phyloP scores from a whole-genome alignment of 2,113 vertebrate genomes.

The Tringa solitaria region DNA sequence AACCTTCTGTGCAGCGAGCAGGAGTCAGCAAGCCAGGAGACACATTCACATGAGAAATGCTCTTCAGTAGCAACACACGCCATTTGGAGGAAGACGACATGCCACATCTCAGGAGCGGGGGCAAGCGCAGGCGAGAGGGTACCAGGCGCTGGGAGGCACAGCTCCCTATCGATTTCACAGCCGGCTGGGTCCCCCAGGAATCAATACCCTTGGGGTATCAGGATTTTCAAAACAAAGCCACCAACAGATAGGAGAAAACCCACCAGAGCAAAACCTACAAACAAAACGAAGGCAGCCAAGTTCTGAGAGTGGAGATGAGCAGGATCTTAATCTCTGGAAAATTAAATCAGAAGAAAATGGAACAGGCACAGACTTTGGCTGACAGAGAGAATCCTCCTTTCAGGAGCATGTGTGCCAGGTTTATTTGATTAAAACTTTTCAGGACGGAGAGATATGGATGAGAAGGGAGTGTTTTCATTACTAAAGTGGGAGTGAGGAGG shows the following conservation, averaged over 20 bases:
- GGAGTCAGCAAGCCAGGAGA: not conserved
- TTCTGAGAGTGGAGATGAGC: conserved; percentile 50
- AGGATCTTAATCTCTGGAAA: conserved; percentile 75
- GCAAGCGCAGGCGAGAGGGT: not conserved
- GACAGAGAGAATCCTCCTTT: not conserved
- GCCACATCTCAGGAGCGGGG: not conserved
- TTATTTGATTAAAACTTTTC: conserved; percentile 51
- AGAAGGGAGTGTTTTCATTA: conserved; percentile 5
- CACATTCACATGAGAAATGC: not conserved
- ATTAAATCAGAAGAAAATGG: conserved; percentile 76
- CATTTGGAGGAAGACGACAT: not conserved
- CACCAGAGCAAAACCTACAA: conserved; percentile 30
- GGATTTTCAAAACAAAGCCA: not conserved
- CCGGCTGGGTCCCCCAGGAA: not conserved
- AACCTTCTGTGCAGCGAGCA: not conserved
- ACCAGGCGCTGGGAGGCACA: not conserved
- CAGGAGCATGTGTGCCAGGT: not conserved
- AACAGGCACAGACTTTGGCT: conserved; percentile 56
- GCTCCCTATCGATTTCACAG: not conserved
- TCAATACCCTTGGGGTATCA: not conserved
- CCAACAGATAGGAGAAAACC: not conserved
- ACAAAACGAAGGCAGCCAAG: not conserved
- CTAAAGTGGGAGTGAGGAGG: not conserved
- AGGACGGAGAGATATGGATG: not conserved
- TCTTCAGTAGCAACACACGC: not conserved